phyloP scores from a whole-genome alignment of 2,113 vertebrate genomes.

The Myrmecobius fasciatus region DNA sequence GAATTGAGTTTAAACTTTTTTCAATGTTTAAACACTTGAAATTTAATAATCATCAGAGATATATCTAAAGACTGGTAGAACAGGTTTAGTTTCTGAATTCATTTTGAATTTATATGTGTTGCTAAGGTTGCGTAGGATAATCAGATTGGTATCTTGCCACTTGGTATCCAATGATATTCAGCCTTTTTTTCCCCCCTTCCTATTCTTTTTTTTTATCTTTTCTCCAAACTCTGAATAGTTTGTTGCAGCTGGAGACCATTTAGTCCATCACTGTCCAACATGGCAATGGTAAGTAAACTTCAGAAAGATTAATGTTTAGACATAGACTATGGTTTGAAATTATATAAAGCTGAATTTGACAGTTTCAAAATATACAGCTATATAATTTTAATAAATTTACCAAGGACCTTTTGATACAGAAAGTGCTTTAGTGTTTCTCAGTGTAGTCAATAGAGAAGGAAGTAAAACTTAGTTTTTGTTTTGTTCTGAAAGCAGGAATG shows the following conservation, averaged over 20 bases:
- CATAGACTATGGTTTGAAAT: conserved; percentile 20
- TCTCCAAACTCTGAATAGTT: conserved; percentile 85
- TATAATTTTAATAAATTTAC: not conserved
- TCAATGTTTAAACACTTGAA: conserved; percentile 23
- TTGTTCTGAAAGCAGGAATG: not conserved
- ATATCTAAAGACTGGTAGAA: conserved; percentile 16
- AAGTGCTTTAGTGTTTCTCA: not conserved
- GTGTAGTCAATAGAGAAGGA: conserved; percentile 27
- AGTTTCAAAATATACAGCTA: not conserved
- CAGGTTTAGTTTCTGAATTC: conserved; percentile 17
- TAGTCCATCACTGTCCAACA: conserved; percentile 99
- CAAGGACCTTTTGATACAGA: conserved; percentile 23
- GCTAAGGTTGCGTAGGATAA: not conserved
- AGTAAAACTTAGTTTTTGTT: not conserved
- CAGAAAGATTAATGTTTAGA: conserved; percentile 12
- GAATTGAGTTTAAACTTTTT: conserved; percentile 46
- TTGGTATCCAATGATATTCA: conserved; percentile 37
- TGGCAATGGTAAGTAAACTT: conserved; percentile 96
- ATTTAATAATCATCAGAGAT: conserved; percentile 49
- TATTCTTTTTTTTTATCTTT: conserved; percentile 53
- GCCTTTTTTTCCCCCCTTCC: conserved; percentile 14
- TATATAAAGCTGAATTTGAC: not conserved
- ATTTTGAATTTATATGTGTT: conserved; percentile 40
- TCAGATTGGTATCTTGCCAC: conserved; percentile 50
- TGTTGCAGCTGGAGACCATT: conserved; percentile 96